A percentile compares a stretch with the other conserved stretches of the same genome.
Evolutionary conservation across 2,113 vertebrate genomes (phyloP).

Genomic region (Columba janthina): DNA sequence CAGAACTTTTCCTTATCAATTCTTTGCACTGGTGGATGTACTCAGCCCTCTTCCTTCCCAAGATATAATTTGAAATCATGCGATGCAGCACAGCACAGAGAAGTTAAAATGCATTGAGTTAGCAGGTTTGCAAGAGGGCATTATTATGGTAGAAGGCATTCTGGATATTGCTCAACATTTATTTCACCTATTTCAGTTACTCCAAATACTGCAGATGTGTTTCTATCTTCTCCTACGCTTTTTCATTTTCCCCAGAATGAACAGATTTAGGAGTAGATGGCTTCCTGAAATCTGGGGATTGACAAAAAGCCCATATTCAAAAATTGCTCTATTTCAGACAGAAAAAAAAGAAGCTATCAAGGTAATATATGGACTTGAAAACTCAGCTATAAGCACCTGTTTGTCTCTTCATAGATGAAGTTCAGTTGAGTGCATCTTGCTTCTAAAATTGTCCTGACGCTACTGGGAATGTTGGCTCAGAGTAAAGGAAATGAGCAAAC

Average conservation of each 20-base stretch:
- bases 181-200: not conserved
- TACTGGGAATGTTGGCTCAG: slow-evolving; percentile 53
- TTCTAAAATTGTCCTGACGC: slow-evolving; percentile 62
- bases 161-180: not conserved
- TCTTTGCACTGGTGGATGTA: not conserved
- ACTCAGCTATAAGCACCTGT: slow-evolving; percentile 54
- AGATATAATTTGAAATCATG: not conserved
- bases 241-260: not conserved
- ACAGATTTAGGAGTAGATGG: not conserved
- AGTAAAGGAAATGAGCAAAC: slow-evolving; percentile 43
- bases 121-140: not conserved
- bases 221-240: not conserved
- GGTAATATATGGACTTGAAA: slow-evolving; percentile 44
- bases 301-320: not conserved
- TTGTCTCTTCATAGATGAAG: slow-evolving; percentile 43
- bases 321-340: not conserved
- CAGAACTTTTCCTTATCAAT: not conserved
- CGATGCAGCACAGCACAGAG: not conserved
- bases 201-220: not conserved
- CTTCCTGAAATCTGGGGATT: not conserved
- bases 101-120: not conserved
- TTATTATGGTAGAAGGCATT: not conserved
- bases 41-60: not conserved
- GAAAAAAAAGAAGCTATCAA: not conserved
- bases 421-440: slow-evolving; percentile 47